Conservation (phyloP, 2,113 vertebrate genomes). For the Aplodontia rufa region DNA sequence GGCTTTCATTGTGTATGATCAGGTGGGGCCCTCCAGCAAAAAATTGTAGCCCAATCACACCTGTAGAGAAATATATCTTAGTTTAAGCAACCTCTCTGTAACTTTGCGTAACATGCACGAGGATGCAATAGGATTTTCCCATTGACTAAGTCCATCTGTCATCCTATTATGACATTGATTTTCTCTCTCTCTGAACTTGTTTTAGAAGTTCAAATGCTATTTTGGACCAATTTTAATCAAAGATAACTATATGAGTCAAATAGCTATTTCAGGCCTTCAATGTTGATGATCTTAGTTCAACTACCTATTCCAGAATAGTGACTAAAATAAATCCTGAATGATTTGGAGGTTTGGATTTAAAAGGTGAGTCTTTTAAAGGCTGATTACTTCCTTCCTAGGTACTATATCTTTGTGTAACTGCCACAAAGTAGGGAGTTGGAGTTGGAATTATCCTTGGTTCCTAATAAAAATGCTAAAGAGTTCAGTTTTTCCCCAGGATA, state of each 20-base stretch:
- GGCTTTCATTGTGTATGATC: constrained; percentile 88
- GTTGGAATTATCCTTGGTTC: neutral
- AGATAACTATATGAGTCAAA: neutral
- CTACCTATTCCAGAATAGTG: neutral
- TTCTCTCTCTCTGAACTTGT: neutral
- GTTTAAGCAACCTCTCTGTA: neutral
- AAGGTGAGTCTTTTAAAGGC: neutral
- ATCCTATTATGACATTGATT: neutral
- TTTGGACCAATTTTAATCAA: neutral
- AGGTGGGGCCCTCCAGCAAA: constrained; percentile 87
- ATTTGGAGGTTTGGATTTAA: neutral
- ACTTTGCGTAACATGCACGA: neutral
- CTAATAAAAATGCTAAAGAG: neutral
- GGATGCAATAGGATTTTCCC: neutral
- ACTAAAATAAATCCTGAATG: neutral
- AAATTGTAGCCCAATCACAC: constrained; percentile 93
- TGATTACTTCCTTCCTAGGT: neutral
- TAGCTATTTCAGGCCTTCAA: neutral
- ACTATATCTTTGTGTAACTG: neutral
- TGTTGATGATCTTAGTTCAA: neutral
- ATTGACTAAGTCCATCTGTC: neutral
- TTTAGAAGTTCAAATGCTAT: neutral
- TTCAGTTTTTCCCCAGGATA: neutral
- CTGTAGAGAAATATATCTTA: constrained; percentile 78
- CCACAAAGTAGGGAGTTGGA: neutral